Percentiles rank a stretch among this genome's conserved stretches.
Evolutionary conservation across 2,113 vertebrate genomes (phyloP).

Genomic region (Blennius ocellaris): DNA sequence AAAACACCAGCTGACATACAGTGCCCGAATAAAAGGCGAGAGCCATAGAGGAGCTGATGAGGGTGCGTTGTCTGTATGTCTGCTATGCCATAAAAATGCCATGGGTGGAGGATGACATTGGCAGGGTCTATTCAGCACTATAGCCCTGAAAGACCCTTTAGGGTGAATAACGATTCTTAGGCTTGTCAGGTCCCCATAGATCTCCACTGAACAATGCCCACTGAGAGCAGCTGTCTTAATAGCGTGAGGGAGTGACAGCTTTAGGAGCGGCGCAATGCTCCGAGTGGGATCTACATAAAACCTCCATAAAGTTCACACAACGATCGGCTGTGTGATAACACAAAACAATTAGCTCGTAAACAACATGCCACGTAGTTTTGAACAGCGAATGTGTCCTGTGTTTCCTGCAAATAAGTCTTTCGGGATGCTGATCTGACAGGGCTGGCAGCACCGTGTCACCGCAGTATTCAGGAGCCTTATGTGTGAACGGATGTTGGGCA

Average conservation of each 20-base stretch:
- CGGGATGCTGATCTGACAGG: slow-evolving; percentile 46
- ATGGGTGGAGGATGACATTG: slow-evolving; percentile 76
- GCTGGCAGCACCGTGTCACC: slow-evolving; percentile 54
- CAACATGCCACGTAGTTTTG: slow-evolving; percentile 45
- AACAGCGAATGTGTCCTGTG: slow-evolving; percentile 41
- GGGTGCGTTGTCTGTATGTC: slow-evolving; percentile 71
- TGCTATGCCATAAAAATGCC: slow-evolving; percentile 82
- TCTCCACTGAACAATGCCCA: slow-evolving; percentile 64
- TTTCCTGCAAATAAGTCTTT: slow-evolving; percentile 44
- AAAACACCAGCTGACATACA: slow-evolving; percentile 68
- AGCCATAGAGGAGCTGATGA: slow-evolving; percentile 39
- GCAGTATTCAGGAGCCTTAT: slow-evolving; percentile 15
- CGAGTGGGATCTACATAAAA: slow-evolving; percentile 39
- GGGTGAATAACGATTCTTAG: slow-evolving; percentile 74
- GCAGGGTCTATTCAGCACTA: slow-evolving; percentile 74
- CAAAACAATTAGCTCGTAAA: slow-evolving; percentile 44
- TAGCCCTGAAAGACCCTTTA: slow-evolving; percentile 70
- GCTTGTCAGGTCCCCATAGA: slow-evolving; percentile 72
- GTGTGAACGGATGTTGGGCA: slow-evolving; percentile 72
- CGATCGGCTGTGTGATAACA: slow-evolving; percentile 64
- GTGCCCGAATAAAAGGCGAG: slow-evolving; percentile 59
- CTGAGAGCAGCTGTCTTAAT: slow-evolving; percentile 79
- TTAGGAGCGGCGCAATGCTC: slow-evolving; percentile 54
- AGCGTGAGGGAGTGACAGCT: slow-evolving; percentile 74
- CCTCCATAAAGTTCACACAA: slow-evolving; percentile 41